These are phyloP conservation scores for Peromyscus aztecus DNA, from an alignment of 2,797 vertebrate genomes.

Conservation along the genomic window DNA sequence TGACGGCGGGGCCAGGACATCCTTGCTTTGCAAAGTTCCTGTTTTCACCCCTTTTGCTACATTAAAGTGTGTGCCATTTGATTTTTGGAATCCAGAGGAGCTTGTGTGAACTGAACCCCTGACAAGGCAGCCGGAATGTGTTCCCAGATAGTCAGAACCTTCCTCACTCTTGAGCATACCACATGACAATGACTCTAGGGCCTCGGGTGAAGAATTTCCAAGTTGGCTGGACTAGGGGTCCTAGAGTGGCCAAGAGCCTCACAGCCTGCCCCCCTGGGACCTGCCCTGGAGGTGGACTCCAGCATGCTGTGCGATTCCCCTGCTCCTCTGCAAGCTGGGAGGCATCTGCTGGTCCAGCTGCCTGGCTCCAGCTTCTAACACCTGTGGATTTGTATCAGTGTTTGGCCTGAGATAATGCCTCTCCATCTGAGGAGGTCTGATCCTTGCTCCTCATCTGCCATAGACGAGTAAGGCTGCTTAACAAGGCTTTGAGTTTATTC, in stretches of 20 bases:
- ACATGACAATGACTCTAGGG: too few species aligned
- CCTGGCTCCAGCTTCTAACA: too few species aligned
- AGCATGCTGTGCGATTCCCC: background rate
- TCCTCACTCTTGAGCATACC: too few species aligned
- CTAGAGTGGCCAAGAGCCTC: background rate
- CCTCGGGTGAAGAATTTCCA: background rate
- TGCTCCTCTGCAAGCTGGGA: background rate
- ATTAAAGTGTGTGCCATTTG: fast-evolving
- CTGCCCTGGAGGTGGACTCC: background rate
- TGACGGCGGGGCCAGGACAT: background rate
- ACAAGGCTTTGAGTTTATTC: background rate
- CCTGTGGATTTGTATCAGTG: background rate
- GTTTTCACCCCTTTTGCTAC: fast-evolving
- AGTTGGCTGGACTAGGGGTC: background rate
- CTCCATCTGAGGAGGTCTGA: background rate
- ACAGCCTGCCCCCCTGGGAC: background rate
- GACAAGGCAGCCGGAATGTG: too few species aligned
- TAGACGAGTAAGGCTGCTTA: fast-evolving
- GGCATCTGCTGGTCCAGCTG: fast-evolving
- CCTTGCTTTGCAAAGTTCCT: background rate
- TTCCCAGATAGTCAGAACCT: background rate
- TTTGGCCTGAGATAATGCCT: background rate
- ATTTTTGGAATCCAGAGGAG: background rate
- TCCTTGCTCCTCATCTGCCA: background rate
- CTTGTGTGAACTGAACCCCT: too few species aligned